phyloP scores from a whole-genome alignment of 2,113 vertebrate genomes.

The Apeltes quadracus region DNA sequence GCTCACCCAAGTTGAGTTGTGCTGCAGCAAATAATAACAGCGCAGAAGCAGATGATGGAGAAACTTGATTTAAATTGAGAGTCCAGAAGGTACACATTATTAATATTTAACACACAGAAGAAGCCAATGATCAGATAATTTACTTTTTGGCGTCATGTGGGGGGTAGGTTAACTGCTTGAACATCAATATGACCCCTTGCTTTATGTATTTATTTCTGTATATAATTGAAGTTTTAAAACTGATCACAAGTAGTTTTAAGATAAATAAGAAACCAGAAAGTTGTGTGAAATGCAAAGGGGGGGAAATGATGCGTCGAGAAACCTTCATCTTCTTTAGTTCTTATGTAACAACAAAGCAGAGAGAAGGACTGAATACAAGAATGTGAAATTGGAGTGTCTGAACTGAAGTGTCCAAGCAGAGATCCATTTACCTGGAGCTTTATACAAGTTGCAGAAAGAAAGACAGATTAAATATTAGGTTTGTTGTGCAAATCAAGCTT shows the following conservation, averaged over 20 bases:
- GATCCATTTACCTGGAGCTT: not conserved
- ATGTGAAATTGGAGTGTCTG: not conserved
- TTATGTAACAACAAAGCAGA: not conserved
- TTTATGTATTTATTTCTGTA: not conserved
- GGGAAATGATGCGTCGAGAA: not conserved
- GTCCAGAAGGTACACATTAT: no score
- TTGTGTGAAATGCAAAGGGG: not conserved
- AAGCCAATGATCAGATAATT: not conserved
- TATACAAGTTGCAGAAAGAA: not conserved
- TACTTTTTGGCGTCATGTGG: not conserved
- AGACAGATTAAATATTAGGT: not conserved
- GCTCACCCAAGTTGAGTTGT: not conserved
- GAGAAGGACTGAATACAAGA: not conserved
- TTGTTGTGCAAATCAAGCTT: not conserved
- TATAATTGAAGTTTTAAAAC: not conserved
- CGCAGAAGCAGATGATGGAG: no score
- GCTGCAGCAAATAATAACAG: no score
- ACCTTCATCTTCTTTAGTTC: not conserved
- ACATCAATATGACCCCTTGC: not conserved
- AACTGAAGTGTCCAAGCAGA: not conserved
- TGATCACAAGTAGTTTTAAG: not conserved
- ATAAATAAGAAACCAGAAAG: not conserved
- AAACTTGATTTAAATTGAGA: no score
- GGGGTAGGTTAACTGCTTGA: not conserved
- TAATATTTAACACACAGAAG: no score